A percentile compares a stretch with the other conserved stretches of the same genome.
These are phyloP conservation scores for Maylandia zebra DNA, from an alignment of 2,113 vertebrate species.

Conservation along the genomic window DNA sequence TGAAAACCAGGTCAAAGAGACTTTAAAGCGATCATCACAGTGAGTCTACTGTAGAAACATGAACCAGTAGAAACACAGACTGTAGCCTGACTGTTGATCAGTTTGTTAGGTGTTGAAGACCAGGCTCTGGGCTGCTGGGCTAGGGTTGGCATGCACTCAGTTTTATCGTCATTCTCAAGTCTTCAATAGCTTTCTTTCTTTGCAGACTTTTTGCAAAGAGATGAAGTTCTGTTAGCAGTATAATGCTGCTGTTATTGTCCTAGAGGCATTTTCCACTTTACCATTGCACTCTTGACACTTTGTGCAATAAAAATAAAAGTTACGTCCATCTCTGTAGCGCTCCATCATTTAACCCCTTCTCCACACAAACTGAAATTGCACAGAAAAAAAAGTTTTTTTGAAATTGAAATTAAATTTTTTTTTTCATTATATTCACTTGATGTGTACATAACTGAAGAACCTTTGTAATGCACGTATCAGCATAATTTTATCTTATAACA, in stretches of 20 bases:
- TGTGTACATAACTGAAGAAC: not conserved
- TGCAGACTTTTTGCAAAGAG: not conserved
- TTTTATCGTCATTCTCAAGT: not conserved
- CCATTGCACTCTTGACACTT: not conserved
- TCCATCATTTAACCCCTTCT: not conserved
- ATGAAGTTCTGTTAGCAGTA: not conserved
- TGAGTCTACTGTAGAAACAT: not conserved
- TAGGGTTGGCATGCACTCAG: not conserved
- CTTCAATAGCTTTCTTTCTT: not conserved
- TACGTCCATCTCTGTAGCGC: not conserved
- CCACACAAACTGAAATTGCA: not conserved
- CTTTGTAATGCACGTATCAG: not conserved
- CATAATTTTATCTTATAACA: not conserved
- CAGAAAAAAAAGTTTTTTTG: not conserved
- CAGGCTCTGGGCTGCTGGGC: not conserved
- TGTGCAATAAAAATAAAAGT: not conserved
- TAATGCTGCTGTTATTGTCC: not conserved
- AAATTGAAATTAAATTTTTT: not conserved
- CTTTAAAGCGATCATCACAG: not conserved
- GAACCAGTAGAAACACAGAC: not conserved
- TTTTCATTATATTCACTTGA: not conserved
- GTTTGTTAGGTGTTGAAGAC: not conserved
- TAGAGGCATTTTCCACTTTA: not conserved
- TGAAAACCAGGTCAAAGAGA: not conserved
- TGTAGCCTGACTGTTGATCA: not conserved